Conservation (phyloP, 1,140 invertebrate species). For the Episyrphus balteatus region DNA sequence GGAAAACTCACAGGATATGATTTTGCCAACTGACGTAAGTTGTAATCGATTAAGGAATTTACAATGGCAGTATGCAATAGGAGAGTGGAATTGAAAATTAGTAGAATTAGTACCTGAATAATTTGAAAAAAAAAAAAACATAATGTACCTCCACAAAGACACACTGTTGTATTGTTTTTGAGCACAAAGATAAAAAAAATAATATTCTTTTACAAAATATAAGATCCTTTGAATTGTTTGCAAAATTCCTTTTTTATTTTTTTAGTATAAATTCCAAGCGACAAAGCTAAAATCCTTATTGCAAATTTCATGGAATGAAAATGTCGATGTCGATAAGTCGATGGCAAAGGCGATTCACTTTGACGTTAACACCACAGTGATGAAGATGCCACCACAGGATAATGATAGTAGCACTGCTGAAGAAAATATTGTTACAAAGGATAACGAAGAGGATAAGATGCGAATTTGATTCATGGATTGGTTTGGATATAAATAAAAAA, state of each 20-base stretch:
- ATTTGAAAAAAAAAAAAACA: too few species aligned
- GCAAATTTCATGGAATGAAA: constrained; percentile 20
- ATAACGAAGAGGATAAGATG: not conserved
- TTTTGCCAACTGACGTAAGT: constrained; percentile 35
- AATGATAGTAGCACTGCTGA: too few species aligned
- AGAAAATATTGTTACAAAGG: not conserved
- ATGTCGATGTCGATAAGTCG: not conserved
- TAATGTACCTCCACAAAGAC: too few species aligned
- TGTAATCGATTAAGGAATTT: constrained; percentile 9
- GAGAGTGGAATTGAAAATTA: constrained; percentile 4
- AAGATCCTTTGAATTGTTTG: not conserved
- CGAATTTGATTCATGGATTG: not conserved
- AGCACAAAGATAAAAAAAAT: too few species aligned
- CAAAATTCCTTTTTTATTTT: constrained; percentile 1
- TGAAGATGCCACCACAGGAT: too few species aligned
- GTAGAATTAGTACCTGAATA: too few species aligned
- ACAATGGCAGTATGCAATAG: constrained; percentile 18
- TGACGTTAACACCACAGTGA: too few species aligned
- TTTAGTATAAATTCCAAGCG: constrained; percentile 30
- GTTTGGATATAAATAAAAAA: too few species aligned
- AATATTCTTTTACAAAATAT: too few species aligned
- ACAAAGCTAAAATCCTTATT: constrained; percentile 30
- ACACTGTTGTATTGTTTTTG: too few species aligned
- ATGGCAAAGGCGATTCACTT: not conserved
- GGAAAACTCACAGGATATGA: constrained; percentile 23